phyloP scores from a whole-genome alignment of 2,113 vertebrate genomes.

The Siphamia tubifer region DNA sequence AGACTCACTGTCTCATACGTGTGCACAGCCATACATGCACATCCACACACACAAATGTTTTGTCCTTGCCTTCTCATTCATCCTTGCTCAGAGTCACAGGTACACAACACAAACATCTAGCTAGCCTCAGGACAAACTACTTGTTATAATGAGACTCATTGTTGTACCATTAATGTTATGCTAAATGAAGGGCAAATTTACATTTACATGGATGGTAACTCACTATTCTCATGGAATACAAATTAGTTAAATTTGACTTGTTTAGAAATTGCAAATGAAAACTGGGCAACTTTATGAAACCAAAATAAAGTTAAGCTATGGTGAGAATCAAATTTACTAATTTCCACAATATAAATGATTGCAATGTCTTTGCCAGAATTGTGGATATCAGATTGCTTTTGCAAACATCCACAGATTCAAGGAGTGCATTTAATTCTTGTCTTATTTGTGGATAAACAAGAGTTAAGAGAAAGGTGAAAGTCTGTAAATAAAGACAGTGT shows the following conservation, averaged over 20 bases:
- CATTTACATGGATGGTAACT: neutral
- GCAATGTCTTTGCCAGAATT: constrained; percentile 5
- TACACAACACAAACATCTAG: constrained; percentile 22
- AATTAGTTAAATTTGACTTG: constrained; percentile 8
- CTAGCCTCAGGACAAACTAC: constrained; percentile 34
- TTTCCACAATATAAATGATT: too few species aligned
- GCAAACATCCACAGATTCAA: neutral
- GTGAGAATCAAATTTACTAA: constrained; percentile 25
- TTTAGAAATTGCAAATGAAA: neutral
- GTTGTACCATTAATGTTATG: constrained; percentile 18
- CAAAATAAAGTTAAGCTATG: neutral
- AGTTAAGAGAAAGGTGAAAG: constrained; percentile 56
- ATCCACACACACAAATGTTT: constrained; percentile 43
- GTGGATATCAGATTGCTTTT: constrained; percentile 46
- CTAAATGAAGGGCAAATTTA: neutral
- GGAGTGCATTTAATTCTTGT: constrained; percentile 17
- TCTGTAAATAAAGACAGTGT: constrained; percentile 62
- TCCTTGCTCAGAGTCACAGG: constrained; percentile 56
- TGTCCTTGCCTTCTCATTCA: constrained; percentile 71
- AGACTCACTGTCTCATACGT: constrained; percentile 69
- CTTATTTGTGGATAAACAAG: constrained; percentile 72
- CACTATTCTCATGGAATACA: constrained; percentile 12
- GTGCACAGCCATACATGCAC: constrained; percentile 62
- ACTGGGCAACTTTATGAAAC: neutral
- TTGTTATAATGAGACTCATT: constrained; percentile 24